These are phyloP conservation scores for Thymelicus sylvestris DNA, from an alignment of 2,888 invertebrate genomes.

Conservation along the genomic window DNA sequence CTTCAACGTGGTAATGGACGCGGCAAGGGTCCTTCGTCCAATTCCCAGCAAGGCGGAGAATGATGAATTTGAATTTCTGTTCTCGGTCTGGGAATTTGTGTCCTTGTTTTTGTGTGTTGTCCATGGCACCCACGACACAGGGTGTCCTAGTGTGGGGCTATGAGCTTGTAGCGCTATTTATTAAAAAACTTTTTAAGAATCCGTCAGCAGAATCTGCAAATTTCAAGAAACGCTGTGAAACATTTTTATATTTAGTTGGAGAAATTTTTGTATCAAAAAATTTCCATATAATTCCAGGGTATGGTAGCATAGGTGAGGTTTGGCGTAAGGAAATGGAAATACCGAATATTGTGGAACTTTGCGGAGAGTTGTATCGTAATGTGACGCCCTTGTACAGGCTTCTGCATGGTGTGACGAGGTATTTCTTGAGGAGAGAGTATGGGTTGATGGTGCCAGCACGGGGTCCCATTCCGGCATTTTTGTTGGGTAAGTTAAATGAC, in stretches of 20 bases:
- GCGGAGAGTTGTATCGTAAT: conserved; percentile 81
- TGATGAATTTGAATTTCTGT: too few relatives aligned
- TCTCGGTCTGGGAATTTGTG: too few relatives aligned
- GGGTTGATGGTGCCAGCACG: conserved; percentile 79
- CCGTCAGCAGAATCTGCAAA: too few relatives aligned
- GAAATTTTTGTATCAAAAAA: not conserved
- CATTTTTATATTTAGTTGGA: not conserved
- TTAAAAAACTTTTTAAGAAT: too few relatives aligned
- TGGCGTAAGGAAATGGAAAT: conserved; percentile 88
- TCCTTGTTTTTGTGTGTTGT: too few relatives aligned
- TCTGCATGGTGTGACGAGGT: conserved; percentile 89
- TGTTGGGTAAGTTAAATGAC: conserved; percentile 79
- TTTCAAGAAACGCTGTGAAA: too few relatives aligned
- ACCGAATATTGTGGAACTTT: conserved; percentile 78
- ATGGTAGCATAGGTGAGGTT: conserved; percentile 85
- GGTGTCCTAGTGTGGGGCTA: too few relatives aligned
- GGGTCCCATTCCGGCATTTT: conserved; percentile 88
- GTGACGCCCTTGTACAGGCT: conserved; percentile 87
- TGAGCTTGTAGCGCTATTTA: not conserved
- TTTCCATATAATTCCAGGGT: conserved; percentile 72
- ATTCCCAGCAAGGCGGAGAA: too few relatives aligned
- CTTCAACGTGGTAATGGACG: too few relatives aligned
- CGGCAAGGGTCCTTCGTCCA: too few relatives aligned
- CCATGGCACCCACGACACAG: too few relatives aligned
- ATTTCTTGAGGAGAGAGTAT: conserved; percentile 83